Evolutionary conservation across 2,797 vertebrate genomes (phyloP).

Genomic region (Melanotaenia pygmaea): DNA sequence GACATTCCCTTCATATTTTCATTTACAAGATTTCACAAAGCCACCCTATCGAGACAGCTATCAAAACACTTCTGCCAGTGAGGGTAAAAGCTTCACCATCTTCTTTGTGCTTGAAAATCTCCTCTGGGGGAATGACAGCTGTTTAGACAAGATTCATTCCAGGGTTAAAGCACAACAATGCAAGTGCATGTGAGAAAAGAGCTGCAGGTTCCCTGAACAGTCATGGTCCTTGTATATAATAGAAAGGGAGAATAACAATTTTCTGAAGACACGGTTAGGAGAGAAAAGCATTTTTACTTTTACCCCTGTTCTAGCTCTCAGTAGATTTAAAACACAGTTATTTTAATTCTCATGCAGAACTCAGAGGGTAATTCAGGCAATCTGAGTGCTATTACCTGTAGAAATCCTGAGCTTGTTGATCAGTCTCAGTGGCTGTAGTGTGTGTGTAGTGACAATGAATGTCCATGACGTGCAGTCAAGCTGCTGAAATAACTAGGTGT

Average conservation of each 20-base stretch:
- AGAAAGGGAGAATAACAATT: slow-evolving; percentile 19
- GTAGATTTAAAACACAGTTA: slow-evolving; percentile 54
- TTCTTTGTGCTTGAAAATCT: slow-evolving; percentile 71
- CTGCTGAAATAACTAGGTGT: slow-evolving; percentile 32
- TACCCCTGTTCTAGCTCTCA: slow-evolving; percentile 7
- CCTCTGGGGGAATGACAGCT: slow-evolving; percentile 67
- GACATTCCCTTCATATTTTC: slow-evolving; percentile 76
- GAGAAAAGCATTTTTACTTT: background rate
- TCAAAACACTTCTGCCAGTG: slow-evolving; percentile 69
- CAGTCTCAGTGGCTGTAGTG: slow-evolving; percentile 40
- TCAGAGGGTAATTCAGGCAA: slow-evolving; percentile 37
- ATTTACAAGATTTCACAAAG: slow-evolving; percentile 69
- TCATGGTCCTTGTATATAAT: background rate
- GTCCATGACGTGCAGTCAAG: slow-evolving; percentile 43
- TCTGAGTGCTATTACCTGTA: slow-evolving; percentile 50
- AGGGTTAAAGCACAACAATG: slow-evolving; percentile 56
- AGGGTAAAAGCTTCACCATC: slow-evolving; percentile 61
- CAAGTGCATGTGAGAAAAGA: slow-evolving; percentile 33
- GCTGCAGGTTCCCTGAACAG: slow-evolving; percentile 38
- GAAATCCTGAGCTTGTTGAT: slow-evolving; percentile 56
- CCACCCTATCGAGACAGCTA: slow-evolving; percentile 69
- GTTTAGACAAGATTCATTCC: slow-evolving; percentile 64
- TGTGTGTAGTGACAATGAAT: slow-evolving; percentile 53
- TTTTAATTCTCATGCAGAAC: slow-evolving; percentile 45
- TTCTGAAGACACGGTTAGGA: slow-evolving; percentile 15